These are phyloP conservation scores for Clarias pachynema DNA, from an alignment of 2,797 vertebrate species.

Conservation along the genomic window DNA sequence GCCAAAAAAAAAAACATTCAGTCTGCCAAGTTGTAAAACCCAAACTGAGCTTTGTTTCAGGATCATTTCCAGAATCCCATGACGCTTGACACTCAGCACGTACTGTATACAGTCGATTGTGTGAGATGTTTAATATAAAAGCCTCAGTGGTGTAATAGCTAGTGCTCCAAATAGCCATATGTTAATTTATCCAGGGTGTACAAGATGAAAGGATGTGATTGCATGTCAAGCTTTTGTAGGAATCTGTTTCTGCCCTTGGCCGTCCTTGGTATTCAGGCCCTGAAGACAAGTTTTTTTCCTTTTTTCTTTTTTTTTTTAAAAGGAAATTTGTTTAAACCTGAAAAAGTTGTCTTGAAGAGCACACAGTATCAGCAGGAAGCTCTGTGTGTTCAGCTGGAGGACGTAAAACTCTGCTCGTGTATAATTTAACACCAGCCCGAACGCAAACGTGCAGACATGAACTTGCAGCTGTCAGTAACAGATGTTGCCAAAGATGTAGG, in stretches of 20 bases:
- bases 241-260: neutral
- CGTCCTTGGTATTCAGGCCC: too few relatives aligned
- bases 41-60: neutral
- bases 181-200: neutral
- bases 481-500: constrained; percentile 21
- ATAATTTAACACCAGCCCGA: constrained; percentile 10
- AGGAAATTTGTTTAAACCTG: neutral
- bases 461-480: constrained; percentile 32
- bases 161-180: neutral
- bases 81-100: neutral
- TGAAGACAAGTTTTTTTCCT: neutral
- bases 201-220: neutral
- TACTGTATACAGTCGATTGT: neutral
- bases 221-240: neutral
- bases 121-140: neutral
- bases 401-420: constrained; percentile 13
- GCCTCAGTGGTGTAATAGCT: neutral
- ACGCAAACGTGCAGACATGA: constrained; percentile 20
- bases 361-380: neutral
- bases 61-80: neutral
- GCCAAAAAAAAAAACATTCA: too few relatives aligned
- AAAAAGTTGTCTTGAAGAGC: neutral
- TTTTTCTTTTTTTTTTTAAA: too few relatives aligned
- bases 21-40: neutral
- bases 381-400: constrained; percentile 14